Evolutionary conservation across 2,888 invertebrate species (phyloP), one percentile per base, ranked within the genome.

Genomic region (Philereme transversata): DNA sequence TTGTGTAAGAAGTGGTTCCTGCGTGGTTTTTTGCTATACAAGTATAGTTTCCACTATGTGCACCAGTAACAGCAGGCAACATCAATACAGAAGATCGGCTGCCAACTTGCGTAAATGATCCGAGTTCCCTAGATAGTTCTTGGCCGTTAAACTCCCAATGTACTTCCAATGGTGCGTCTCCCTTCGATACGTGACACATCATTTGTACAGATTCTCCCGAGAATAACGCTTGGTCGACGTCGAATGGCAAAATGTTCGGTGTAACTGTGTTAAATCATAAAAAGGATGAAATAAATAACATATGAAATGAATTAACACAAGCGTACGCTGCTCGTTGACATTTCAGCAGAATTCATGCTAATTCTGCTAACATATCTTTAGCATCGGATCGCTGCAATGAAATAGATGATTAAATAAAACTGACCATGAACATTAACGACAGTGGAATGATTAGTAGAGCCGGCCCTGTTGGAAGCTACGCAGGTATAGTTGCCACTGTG

Each of bases 401-500:
- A 67, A 38, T 69, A 70, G 68, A 79, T 77, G 79, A 81, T 60
- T 67, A 74, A 78, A 82, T 78, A 66, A 81, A 87, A 91, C 91
- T 90, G 87, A 93, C 93, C 93, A 86, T 92, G 93, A 83, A 93
- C 93, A 77, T 92, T 93, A 81, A 89, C 86, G 82, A 87, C 84
- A 93, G 96, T 94, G 75, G 95, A 93, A 84, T 95, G 94, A 79
- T 94, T 95, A 76, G 94, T 93, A 63, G 88, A 92, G 74, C 96
- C 97, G 67, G 96, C 96, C 73, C 84, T 90, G 90, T 97, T 97
- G 67, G 92, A 90, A 41, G 96, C 97, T 70, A 94, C 93, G 84
- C 97, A 97, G 67, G 95, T 96, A 79, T 96, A 97, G 79, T 94
- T 93, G 70, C 96, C 96, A 67, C 95, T 94, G 82, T 97, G 96